These are phyloP conservation scores for Lacerta agilis DNA, from an alignment of 2,797 vertebrate species.

Conservation along the genomic window DNA sequence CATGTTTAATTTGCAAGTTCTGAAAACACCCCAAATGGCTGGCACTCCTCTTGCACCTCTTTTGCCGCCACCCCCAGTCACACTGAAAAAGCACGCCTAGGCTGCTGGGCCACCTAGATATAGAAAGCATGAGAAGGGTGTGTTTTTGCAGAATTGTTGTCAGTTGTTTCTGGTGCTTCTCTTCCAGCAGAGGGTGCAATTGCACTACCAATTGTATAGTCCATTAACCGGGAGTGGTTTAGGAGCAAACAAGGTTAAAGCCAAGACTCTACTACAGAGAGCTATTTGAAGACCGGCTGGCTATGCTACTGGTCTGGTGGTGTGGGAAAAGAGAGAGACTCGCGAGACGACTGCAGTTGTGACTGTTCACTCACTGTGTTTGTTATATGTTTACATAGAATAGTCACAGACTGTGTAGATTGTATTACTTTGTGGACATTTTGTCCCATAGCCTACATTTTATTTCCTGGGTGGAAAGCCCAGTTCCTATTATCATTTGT, in stretches of 20 bases:
- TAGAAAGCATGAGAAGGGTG: neutral
- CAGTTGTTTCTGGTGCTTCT: neutral
- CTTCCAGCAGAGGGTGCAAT: conserved; percentile 20
- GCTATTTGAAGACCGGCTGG: neutral
- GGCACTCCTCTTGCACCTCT: neutral
- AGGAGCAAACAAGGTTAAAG: neutral
- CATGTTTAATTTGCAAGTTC: neutral
- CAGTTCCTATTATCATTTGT: neutral
- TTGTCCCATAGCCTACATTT: neutral
- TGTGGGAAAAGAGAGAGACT: neutral
- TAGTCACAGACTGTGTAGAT: neutral
- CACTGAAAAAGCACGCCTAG: neutral
- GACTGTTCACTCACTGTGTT: neutral
- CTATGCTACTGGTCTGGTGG: neutral
- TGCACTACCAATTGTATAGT: neutral
- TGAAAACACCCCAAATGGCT: neutral
- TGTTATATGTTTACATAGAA: neutral
- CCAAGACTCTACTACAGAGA: neutral
- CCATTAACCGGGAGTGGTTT: neutral
- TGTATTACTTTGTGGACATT: neutral
- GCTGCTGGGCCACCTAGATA: neutral
- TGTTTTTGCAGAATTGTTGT: neutral
- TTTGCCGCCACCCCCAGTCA: neutral
- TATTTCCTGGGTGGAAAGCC: neutral
- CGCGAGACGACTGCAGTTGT: neutral